A percentile compares a stretch with the other conserved stretches of the same genome.
Conservation (phyloP, 2,888 invertebrate species). For the Apodemia mormo region DNA sequence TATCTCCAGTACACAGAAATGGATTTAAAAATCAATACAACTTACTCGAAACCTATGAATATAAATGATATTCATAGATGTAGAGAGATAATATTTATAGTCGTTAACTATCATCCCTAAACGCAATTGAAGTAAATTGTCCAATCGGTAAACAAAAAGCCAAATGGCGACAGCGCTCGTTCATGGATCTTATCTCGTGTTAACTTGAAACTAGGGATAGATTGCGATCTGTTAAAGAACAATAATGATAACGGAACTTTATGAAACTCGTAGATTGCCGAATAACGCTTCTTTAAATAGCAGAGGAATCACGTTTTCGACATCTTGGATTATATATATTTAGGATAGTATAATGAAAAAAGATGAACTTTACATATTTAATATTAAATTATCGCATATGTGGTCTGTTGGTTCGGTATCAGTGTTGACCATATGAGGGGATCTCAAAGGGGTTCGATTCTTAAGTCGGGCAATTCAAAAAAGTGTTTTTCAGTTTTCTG, state of each 20-base stretch:
- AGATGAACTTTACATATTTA: too few species aligned
- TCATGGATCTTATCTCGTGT: slow-evolving; percentile 66
- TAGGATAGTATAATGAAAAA: too few species aligned
- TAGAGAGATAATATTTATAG: slow-evolving; percentile 67
- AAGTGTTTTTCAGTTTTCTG: too few species aligned
- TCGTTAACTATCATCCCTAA: slow-evolving; percentile 67
- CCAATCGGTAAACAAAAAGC: slow-evolving; percentile 64
- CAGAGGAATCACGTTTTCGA: too few species aligned
- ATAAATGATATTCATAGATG: slow-evolving; percentile 66
- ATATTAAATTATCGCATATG: too few species aligned
- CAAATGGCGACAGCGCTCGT: slow-evolving; percentile 72
- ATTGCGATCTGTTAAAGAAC: slow-evolving; percentile 56
- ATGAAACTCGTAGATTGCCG: neutral
- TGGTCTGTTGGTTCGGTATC: too few species aligned
- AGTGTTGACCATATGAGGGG: too few species aligned
- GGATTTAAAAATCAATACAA: slow-evolving; percentile 50
- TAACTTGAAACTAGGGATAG: slow-evolving; percentile 63
- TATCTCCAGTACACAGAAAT: slow-evolving; percentile 45
- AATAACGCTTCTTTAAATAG: too few species aligned
- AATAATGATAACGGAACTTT: slow-evolving; percentile 48
- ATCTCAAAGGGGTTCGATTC: too few species aligned
- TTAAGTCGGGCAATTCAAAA: too few species aligned
- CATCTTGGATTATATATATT: too few species aligned
- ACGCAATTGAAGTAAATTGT: slow-evolving; percentile 70
- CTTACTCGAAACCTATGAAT: slow-evolving; percentile 54